These are phyloP conservation scores for Sternarchorhynchus goeldii DNA, from an alignment of 2,797 vertebrate genomes.

Conservation along the genomic window DNA sequence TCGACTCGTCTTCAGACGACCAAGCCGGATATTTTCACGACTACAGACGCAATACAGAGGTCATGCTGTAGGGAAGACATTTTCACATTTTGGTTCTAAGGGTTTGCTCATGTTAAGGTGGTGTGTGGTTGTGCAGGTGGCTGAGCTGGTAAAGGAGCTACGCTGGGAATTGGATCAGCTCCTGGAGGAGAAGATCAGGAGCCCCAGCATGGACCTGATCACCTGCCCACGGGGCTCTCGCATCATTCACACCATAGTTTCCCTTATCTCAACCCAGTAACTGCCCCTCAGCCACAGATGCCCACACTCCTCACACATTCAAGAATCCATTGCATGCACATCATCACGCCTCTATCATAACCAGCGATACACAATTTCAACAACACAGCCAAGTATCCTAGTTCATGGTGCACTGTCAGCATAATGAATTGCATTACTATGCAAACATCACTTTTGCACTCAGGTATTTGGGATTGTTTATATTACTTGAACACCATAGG, in stretches of 20 bases:
- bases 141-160: conserved; percentile 92
- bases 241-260: conserved; percentile 93
- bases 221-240: conserved; percentile 90
- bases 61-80: background rate
- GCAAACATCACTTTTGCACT: conserved; percentile 11
- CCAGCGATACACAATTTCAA: background rate
- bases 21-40: too few relatives aligned
- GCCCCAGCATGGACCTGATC: conserved; percentile 90
- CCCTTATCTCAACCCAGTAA: conserved; percentile 92
- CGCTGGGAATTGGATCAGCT: conserved; percentile 93
- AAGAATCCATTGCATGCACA: background rate
- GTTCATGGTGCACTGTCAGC: too few relatives aligned
- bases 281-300: background rate
- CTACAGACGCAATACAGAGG: too few relatives aligned
- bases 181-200: conserved; percentile 94
- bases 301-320: conserved; percentile 11
- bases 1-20: too few relatives aligned
- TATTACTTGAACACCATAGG: conserved; percentile 11
- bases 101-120: background rate
- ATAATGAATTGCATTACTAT: conserved; percentile 19
- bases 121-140: conserved; percentile 77
- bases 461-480: background rate
- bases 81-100: background rate
- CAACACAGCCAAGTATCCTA: background rate
- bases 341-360: background rate